These are phyloP conservation scores for Caenorhabditis tropicalis DNA, from an alignment of 1,140 invertebrate genomes.

Conservation along the genomic window DNA sequence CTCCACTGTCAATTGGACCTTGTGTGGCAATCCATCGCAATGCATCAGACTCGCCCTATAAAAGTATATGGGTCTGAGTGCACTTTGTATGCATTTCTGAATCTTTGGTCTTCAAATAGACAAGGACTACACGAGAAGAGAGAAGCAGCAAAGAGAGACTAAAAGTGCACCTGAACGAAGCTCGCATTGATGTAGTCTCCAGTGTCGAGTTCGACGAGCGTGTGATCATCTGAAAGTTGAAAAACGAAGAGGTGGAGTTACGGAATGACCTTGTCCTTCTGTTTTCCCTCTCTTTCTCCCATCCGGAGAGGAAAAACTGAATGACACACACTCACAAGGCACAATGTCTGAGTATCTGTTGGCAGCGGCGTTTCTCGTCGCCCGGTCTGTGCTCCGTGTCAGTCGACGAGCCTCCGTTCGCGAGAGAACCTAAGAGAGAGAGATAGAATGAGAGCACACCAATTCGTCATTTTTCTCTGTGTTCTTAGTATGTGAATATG, in stretches of 20 bases:
- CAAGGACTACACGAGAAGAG: neutral
- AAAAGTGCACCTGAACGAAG: conserved; percentile 43
- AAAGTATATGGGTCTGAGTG: neutral
- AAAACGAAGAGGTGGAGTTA: neutral
- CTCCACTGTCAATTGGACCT: conserved; percentile 26
- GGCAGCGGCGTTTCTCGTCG: conserved; percentile 7
- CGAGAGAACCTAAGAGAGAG: conserved; percentile 20
- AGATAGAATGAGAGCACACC: no score
- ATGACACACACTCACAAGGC: conserved; percentile 25
- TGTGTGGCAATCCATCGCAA: conserved; percentile 45
- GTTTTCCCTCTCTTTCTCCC: neutral
- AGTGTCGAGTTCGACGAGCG: neutral
- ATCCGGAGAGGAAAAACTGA: neutral
- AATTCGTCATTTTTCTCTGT: neutral
- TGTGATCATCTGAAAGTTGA: conserved; percentile 45
- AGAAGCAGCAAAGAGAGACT: no score
- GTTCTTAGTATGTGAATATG: neutral
- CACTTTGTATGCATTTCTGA: neutral
- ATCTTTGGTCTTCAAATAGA: neutral
- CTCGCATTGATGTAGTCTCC: conserved; percentile 51
- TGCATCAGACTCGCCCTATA: conserved; percentile 38
- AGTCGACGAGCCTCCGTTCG: conserved; percentile 38
- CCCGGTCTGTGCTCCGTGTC: conserved; percentile 27
- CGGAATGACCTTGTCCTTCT: neutral
- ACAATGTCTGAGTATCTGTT: conserved; percentile 46